Conservation (phyloP, 2,113 vertebrate species). For the Asarcornis scutulata region DNA sequence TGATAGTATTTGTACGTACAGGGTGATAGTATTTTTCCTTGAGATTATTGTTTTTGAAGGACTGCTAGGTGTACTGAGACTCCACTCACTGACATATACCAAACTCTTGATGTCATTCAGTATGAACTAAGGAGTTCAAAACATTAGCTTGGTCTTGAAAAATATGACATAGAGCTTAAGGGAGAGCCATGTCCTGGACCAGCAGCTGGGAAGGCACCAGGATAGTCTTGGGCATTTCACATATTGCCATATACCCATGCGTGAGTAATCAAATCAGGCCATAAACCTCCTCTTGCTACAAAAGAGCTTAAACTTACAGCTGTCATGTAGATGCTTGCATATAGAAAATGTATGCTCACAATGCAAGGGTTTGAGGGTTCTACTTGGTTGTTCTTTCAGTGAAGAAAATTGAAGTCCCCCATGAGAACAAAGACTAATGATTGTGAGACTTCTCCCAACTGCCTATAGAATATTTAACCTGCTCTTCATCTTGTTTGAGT, state of each 20-base stretch:
- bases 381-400: neutral
- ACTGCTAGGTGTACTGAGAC: neutral
- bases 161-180: too few species aligned
- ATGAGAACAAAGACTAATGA: too few species aligned
- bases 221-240: neutral
- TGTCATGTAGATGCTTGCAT: neutral
- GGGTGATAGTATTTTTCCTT: neutral
- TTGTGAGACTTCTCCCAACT: too few species aligned
- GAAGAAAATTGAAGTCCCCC: too few species aligned
- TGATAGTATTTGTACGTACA: neutral
- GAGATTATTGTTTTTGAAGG: neutral
- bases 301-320: neutral
- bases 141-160: neutral
- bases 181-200: rapidly evolving
- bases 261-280: neutral
- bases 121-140: neutral
- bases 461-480: too few species aligned
- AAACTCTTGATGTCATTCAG: neutral
- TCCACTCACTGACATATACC: neutral
- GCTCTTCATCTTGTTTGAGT: too few species aligned
- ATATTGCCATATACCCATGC: neutral
- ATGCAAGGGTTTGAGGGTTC: neutral
- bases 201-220: neutral
- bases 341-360: neutral
- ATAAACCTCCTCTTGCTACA: neutral